Evolutionary conservation across 1,140 invertebrate species (phyloP), one percentile per base, ranked within the genome.

Genomic region (Helicoverpa zea): DNA sequence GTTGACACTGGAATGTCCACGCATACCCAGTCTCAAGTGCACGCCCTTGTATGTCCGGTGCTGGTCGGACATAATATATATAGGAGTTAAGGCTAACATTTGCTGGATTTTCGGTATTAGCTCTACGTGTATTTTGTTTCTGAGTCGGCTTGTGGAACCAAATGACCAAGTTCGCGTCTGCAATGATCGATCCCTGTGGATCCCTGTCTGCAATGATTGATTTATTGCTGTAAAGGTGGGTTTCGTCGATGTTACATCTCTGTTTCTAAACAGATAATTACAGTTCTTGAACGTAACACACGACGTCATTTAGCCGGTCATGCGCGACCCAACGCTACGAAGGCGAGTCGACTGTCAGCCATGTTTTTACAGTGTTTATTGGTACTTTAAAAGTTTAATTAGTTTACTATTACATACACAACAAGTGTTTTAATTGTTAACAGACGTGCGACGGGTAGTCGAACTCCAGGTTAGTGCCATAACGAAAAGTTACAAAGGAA

Each of bases 51-150:
- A 35, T 35, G 35, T 7, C 35, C 82, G 75, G 51, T 81, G 83
- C 49, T 23, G 11, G 29, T 84, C 83, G 0, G 79, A 81, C 83
- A 81, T 81, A 2, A 84, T 77, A 18, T 76, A 84, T 77, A 18
- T 76, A 81, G 2, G 61, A 52, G n/a, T 76, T 66, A 7, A 56
- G 16, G 16, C 52, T 23, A 0, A 84, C 73, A 56, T 81, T 81
- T 2, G 35, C 18, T 5, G 29, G 4, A 81, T 84, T n/a, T 75
- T 49, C 59, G 76, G 30, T 9, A 78, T 79, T n/a, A 68, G n/a
- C 30, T 29, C 58, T 5, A 72, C 58, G n/a, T 63, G 35, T 23
- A 23, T 23, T 23, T 23, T 23, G 0, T 23, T 23, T 9, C 68
- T 73, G 14, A 29, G 35, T 4, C 68, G 52, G 56, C 75, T 79